Conservation (phyloP, 2,113 vertebrate species). For the Taurulus bubalis region DNA sequence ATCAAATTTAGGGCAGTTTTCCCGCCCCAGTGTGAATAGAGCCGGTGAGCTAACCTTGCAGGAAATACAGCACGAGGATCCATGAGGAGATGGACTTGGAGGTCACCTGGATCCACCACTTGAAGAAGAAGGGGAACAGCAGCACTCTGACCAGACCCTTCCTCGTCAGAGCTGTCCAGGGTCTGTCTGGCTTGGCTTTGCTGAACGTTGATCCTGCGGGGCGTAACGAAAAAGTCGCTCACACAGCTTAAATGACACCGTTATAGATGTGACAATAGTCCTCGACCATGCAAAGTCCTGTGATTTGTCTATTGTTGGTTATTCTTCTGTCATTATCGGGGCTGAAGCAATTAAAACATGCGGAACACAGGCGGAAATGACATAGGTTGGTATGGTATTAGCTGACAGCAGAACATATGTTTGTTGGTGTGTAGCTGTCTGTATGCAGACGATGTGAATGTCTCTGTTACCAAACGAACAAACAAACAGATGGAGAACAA, state of each 20-base stretch:
- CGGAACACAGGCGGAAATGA: neutral
- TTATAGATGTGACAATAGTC: neutral
- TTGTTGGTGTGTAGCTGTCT: neutral
- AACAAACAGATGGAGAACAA: neutral
- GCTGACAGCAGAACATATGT: neutral
- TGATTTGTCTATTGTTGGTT: neutral
- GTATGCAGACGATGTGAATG: neutral
- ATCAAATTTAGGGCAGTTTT: neutral
- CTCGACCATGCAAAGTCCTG: neutral
- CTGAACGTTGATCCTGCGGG: conserved; percentile 95
- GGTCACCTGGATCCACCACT: conserved; percentile 98
- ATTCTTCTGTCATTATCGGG: neutral
- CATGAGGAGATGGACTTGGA: conserved; percentile 90
- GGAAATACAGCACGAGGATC: conserved; percentile 91
- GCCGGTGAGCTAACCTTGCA: conserved; percentile 88
- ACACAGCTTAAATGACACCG: neutral
- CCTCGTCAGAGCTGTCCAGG: conserved; percentile 92
- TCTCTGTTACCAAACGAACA: neutral
- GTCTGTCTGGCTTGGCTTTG: conserved; percentile 97
- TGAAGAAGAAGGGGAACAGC: conserved; percentile 94
- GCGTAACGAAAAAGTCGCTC: neutral
- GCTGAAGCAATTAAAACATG: neutral
- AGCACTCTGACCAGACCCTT: conserved; percentile 96
- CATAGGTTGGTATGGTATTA: neutral
- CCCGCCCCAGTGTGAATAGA: neutral